phyloP scores from a whole-genome alignment of 2,888 invertebrate genomes.

The Nineta flava region DNA sequence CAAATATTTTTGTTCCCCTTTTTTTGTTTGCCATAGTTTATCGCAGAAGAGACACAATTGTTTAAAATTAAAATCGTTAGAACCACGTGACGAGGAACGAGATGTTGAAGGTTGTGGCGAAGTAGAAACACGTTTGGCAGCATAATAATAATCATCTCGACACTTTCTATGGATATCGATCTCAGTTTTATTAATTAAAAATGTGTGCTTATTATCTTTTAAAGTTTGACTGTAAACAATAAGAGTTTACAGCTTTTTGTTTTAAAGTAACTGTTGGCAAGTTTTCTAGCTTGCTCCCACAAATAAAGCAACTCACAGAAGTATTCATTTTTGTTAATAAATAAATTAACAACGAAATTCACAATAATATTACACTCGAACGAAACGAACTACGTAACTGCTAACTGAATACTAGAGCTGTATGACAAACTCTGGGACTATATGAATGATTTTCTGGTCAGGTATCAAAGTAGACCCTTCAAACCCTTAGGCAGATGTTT shows the following conservation, averaged over 20 bases:
- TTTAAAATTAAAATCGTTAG: not conserved
- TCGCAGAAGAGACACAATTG: not conserved
- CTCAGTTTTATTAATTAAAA: not conserved
- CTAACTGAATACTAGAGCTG: no score
- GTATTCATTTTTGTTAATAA: not conserved
- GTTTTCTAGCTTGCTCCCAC: not conserved
- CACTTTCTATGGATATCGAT: not conserved
- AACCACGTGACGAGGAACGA: not conserved
- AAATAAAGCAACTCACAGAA: not conserved
- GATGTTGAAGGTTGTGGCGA: not conserved
- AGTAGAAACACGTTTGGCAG: not conserved
- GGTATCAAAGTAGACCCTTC: no score
- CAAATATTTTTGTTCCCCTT: not conserved
- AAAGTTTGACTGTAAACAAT: not conserved
- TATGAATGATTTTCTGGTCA: no score
- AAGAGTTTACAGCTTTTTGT: not conserved
- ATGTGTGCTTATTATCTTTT: not conserved
- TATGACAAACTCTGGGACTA: no score
- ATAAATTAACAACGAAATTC: no score
- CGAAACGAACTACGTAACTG: no score
- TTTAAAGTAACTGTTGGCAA: not conserved
- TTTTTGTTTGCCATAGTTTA: not conserved
- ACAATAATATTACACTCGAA: no score
- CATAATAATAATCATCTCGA: not conserved
- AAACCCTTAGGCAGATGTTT: no score